Evolutionary conservation across 2,113 vertebrate species (phyloP).

Genomic region (Morone saxatilis): DNA sequence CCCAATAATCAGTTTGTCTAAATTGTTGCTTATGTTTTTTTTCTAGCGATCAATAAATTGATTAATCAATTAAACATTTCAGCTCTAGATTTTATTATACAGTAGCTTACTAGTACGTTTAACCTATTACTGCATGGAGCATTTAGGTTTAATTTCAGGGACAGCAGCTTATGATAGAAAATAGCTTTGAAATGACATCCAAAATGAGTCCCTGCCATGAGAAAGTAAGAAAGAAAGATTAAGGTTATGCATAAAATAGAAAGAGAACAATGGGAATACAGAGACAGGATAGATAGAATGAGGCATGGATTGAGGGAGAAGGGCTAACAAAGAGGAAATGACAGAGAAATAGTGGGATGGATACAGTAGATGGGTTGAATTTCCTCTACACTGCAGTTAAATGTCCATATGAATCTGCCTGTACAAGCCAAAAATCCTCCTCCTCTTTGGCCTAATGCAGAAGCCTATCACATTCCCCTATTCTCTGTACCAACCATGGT

Average conservation of each 20-base stretch:
- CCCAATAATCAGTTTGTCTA: too few relatives aligned
- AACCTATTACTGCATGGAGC: not conserved
- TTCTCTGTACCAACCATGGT: slow-evolving; percentile 52
- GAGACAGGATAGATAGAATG: not conserved
- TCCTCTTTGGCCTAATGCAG: slow-evolving; percentile 48
- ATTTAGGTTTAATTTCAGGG: not conserved
- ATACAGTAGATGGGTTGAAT: slow-evolving; percentile 56
- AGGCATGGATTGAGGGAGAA: not conserved
- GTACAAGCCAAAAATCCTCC: slow-evolving; percentile 46
- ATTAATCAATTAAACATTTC: too few relatives aligned
- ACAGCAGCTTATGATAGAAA: not conserved
- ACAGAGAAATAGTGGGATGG: slow-evolving; percentile 5
- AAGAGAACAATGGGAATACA: not conserved
- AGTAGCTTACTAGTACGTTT: too few relatives aligned
- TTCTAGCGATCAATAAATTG: too few relatives aligned
- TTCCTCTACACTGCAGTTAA: slow-evolving; percentile 67
- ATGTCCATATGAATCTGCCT: slow-evolving; percentile 51
- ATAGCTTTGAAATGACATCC: not conserved
- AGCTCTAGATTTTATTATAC: too few relatives aligned
- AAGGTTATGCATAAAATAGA: not conserved
- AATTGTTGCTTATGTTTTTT: too few relatives aligned
- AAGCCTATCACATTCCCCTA: slow-evolving; percentile 62
- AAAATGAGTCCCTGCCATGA: not conserved
- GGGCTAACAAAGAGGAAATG: slow-evolving; percentile 5
- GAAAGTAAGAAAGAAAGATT: not conserved